Evolutionary conservation across 2,797 vertebrate genomes (phyloP).

Genomic region (Basileuterus tristriatus): DNA sequence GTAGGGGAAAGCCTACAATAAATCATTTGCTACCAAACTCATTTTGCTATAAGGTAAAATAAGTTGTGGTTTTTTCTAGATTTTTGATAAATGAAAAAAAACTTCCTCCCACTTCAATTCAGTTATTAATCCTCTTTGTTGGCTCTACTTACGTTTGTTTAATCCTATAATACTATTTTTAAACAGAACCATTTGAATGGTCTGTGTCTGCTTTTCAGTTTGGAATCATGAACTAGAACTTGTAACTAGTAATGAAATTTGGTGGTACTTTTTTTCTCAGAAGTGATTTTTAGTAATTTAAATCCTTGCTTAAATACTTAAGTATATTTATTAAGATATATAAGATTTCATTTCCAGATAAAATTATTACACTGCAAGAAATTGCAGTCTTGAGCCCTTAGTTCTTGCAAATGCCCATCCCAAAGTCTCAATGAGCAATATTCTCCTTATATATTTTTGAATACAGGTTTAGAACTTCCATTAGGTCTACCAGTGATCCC

Average conservation of each 20-base stretch:
- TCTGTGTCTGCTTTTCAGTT: neutral
- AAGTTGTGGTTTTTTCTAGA: fast-evolving
- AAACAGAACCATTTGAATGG: neutral
- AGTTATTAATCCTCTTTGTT: neutral
- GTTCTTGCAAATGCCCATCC: neutral
- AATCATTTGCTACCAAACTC: neutral
- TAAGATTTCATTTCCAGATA: neutral
- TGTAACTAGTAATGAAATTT: neutral
- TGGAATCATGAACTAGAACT: neutral
- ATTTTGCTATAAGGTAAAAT: neutral
- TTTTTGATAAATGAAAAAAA: neutral
- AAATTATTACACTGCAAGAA: neutral
- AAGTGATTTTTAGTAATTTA: neutral
- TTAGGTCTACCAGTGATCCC: fast-evolving
- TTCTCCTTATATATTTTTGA: neutral
- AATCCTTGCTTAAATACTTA: neutral
- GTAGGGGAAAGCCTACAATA: neutral
- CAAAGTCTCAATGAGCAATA: neutral
- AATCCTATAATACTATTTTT: neutral
- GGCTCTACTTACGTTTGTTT: neutral
- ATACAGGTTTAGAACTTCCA: neutral
- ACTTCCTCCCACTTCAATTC: neutral
- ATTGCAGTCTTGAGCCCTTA: neutral
- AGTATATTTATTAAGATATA: neutral
- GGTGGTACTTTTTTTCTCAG: neutral